Percentiles rank a stretch among this genome's conserved stretches.
Evolutionary conservation across 2,888 invertebrate species (phyloP).

Genomic region (Epirrita christyi): DNA sequence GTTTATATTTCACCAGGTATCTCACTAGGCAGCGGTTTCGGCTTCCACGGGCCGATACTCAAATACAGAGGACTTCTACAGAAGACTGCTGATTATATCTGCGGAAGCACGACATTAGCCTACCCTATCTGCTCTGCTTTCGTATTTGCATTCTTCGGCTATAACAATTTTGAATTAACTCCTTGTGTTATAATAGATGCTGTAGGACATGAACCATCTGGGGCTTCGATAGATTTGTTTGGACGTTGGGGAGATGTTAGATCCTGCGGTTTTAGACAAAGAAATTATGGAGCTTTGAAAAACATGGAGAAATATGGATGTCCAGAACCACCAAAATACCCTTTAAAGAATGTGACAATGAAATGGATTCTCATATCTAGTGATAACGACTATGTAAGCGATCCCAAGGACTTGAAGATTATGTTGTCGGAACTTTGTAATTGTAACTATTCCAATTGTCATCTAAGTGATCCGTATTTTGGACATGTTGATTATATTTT

Average conservation of each 20-base stretch:
- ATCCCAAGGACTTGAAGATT: neutral
- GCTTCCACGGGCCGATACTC: neutral
- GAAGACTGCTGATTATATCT: neutral
- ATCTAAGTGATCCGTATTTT: neutral
- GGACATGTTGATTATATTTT: neutral
- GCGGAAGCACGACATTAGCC: neutral
- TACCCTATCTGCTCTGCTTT: neutral
- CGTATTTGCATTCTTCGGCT: neutral
- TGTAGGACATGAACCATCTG: neutral
- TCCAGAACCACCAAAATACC: neutral
- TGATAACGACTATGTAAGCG: neutral
- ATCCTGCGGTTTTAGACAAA: neutral
- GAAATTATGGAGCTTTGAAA: neutral
- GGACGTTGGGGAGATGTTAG: neutral
- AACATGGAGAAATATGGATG: neutral
- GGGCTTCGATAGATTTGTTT: neutral
- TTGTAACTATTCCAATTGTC: neutral
- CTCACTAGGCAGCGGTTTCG: neutral
- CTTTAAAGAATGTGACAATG: neutral
- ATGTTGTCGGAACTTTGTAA: neutral
- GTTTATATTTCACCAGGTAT: neutral
- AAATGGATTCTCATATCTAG: neutral
- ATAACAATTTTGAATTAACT: neutral
- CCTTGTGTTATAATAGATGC: neutral
- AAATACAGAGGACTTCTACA: neutral